Percentiles rank a stretch among this genome's conserved stretches.
Evolutionary conservation across 2,888 invertebrate species (phyloP).

Genomic region (Drosophila leonis): DNA sequence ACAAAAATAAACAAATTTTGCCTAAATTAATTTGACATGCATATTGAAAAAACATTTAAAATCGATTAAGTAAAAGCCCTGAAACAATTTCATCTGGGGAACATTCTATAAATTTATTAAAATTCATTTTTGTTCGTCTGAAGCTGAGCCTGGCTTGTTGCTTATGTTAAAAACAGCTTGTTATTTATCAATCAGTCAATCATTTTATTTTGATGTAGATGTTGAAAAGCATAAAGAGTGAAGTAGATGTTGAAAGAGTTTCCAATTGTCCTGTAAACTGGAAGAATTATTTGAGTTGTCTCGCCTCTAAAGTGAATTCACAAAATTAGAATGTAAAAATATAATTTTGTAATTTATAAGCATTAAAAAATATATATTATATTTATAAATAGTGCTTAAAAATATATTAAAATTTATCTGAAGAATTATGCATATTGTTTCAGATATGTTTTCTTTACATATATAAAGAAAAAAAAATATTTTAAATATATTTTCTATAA

Average conservation of each 20-base stretch:
- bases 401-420: not conserved
- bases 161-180: not conserved
- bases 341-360: not conserved
- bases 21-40: not conserved
- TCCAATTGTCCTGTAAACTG: not conserved
- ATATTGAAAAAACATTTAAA: slow-evolving; percentile 1
- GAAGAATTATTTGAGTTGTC: too few relatives aligned
- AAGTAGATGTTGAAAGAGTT: not conserved
- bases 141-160: not conserved
- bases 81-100: not conserved
- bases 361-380: too few relatives aligned
- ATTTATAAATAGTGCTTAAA: too few relatives aligned
- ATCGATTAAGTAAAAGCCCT: not conserved
- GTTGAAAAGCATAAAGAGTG: not conserved
- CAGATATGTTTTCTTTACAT: not conserved
- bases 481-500: too few relatives aligned
- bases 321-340: too few relatives aligned
- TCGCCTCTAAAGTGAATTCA: too few relatives aligned
- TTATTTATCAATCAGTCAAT: slow-evolving; percentile 3
- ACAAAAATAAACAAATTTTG: not conserved
- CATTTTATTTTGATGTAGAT: not conserved
- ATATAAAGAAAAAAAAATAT: not conserved
- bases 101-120: not conserved
- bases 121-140: not conserved
- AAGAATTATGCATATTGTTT: not conserved